Percentiles rank a stretch among this genome's conserved stretches.
Evolutionary conservation across 2,888 invertebrate genomes (phyloP).

Genomic region (Rhagonycha fulva): DNA sequence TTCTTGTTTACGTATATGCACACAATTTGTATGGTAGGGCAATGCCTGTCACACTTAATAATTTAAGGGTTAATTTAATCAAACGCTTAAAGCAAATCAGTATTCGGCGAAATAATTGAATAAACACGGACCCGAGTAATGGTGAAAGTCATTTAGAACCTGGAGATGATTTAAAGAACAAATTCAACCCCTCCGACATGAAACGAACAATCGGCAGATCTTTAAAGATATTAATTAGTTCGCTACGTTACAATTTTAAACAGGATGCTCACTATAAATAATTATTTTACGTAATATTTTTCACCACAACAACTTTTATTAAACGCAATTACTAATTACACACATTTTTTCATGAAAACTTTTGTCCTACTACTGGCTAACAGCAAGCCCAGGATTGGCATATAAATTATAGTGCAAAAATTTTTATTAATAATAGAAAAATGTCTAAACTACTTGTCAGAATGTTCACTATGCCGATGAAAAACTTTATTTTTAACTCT

Average conservation of each 20-base stretch:
- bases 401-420: neutral
- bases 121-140: neutral
- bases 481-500: neutral
- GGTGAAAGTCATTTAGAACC: neutral
- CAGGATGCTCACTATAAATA: neutral
- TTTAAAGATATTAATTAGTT: neutral
- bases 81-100: neutral
- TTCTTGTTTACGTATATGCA: neutral
- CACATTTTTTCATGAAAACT: neutral
- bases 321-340: neutral
- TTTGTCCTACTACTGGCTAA: neutral
- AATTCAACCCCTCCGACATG: neutral
- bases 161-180: neutral
- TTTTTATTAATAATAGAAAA: neutral
- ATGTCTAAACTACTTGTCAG: neutral
- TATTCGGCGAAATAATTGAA: neutral
- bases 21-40: neutral
- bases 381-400: neutral
- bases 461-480: neutral
- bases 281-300: neutral
- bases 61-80: conserved; percentile 4
- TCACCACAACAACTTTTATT: neutral
- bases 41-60: conserved; percentile 1
- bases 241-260: neutral
- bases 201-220: neutral